Evolutionary conservation across 2,113 vertebrate genomes (phyloP), one percentile per base, ranked within the genome.

Genomic region (Brienomyrus longianalis): DNA sequence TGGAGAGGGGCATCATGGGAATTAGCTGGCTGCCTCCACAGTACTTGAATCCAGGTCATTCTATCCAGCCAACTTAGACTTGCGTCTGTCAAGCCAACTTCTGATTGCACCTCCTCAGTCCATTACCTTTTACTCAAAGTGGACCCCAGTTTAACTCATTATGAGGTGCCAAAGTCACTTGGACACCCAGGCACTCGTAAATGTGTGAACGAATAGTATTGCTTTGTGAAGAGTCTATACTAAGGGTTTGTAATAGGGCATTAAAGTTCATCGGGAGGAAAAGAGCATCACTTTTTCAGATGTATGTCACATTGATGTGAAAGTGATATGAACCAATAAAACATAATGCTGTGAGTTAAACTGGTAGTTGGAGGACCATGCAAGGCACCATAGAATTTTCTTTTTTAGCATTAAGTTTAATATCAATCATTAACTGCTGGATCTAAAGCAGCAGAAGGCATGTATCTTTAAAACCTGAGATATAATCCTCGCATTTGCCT

Each of bases 91-190:
- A 39, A 39, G 39, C 39, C 39, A 39, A 39, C 39, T 39, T 39
- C 39, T 39, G 39, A 39, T 39, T 92, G 89, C 77, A 88, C 90
- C 90, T 86, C 91, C 43, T 27, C 62, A 52, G 89, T 70, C 89
- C 31, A 83, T 54, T 70, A 56, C 89, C 88, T 86, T 91, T 93
- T 87, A 92, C 91, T 93, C 88, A 93, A 90, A 83, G 50, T 48
- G 11, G 9, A 83, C 50, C 35, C 21, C 11, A 5, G 62, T 27
- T 88, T 5, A 88, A 89, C 83, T 87, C 83, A 47, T 83, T 70
- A 84, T 91, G 91, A 88, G 91, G 88, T 59, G 50, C 89, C 86
- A 90, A 83, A 86, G 83, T 88, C 87, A 83, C 87, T 89, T 83
- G 85, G 91, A 90, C 90, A 90, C 87, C 86, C 90, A 77, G 35